Evolutionary conservation across 2,113 vertebrate genomes (phyloP), one percentile per base, ranked within the genome.

Genomic region (Pagrus major): DNA sequence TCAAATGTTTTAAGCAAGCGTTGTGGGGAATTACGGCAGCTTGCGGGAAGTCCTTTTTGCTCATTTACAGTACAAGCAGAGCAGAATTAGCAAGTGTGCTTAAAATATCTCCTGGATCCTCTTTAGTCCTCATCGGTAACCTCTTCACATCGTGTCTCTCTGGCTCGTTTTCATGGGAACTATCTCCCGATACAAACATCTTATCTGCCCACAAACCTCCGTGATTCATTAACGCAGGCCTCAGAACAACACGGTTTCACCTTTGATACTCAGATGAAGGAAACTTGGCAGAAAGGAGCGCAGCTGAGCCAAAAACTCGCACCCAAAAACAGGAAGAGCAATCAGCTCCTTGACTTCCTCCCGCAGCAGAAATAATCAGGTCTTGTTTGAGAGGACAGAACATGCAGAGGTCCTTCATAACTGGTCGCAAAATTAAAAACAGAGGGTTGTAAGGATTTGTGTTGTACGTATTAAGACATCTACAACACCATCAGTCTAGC

Each of bases 271-370:
- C 66, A 29, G 46, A 15, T 41, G 59, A 49, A 86, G 83, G 88
- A 86, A 89, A 90, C 78, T 80, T 87, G 84, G 83, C 85, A 77
- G 68, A 86, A 65, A 65, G 23, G 58, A 79, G 41, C 6, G 51
- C 27, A 64, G 76, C 55, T 11, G 16, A 77, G 80, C 37, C 83
- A 77, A 85, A 88, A 66, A 74, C 54, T 88, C 16, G 20, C 69
- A 80, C 39, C 54, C 42, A 72, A 91, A 90, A 89, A 93, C 93
- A 94, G 93, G 92, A 93, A 92, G 90, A 77, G 74, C 85, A 88
- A 87, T 90, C 89, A 86, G 58, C 68, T 74, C 81, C 76, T 72
- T 63, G 47, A 84, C 88, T 93, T 94, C 90, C 91, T 88, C 6
- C 47, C 75, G 42, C 70, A 64, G 79, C 61, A 29, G 16, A 54